Conservation (phyloP, 1,140 invertebrate genomes). For the Vollenhovia emeryi region DNA sequence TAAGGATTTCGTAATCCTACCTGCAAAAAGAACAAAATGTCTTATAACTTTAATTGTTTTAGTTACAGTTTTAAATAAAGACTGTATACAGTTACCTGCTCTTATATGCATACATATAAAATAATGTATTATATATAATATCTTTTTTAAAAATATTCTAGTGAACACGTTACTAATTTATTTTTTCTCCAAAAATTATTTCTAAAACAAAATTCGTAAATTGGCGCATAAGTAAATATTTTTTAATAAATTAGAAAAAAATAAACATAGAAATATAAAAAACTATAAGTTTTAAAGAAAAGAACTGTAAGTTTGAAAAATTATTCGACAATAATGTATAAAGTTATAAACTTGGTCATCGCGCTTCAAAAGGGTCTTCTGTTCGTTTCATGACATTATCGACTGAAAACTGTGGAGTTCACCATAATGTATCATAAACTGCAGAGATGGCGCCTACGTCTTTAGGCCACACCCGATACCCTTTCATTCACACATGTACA, state of each 20-base stretch:
- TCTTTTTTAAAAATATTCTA: background rate
- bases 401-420: conserved; percentile 20
- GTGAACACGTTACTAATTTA: background rate
- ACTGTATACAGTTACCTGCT: background rate
- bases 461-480: conserved; percentile 81
- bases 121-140: background rate
- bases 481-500: conserved; percentile 56
- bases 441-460: conserved; percentile 78
- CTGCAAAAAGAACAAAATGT: background rate
- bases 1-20: background rate
- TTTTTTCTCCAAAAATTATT: background rate
- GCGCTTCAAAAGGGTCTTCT: background rate
- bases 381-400: conserved; percentile 17
- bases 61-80: background rate
- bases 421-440: background rate
- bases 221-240: background rate
- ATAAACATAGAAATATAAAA: no score
- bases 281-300: no score
- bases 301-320: background rate
- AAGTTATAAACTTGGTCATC: conserved; percentile 1
- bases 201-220: background rate
- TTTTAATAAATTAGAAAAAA: background rate
- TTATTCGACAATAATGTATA: background rate
- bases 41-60: background rate
- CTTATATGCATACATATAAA: background rate